phyloP scores from a whole-genome alignment of 2,888 invertebrate genomes.

The Teleiodes luculella region DNA sequence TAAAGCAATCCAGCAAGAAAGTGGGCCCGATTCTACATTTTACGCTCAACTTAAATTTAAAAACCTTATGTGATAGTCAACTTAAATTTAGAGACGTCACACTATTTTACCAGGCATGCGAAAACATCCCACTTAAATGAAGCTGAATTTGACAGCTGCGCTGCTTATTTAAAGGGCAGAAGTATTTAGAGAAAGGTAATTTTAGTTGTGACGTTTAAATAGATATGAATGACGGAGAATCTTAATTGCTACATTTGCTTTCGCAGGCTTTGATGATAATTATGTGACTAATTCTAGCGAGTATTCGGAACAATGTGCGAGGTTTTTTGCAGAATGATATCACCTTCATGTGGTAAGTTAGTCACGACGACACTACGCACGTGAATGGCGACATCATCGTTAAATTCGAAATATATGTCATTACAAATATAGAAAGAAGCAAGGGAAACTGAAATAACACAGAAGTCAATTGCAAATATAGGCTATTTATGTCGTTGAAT shows the following conservation, averaged over 20 bases:
- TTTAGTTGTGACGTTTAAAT: not conserved
- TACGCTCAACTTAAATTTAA: too few relatives aligned
- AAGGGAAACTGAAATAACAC: not conserved
- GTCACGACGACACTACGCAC: conserved; percentile 22
- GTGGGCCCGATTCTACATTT: too few relatives aligned
- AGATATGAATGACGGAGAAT: not conserved
- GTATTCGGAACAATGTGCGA: conserved; percentile 25
- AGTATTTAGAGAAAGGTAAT: conserved; percentile 1
- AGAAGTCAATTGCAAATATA: not conserved
- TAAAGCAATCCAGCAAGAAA: not conserved
- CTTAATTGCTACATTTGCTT: not conserved
- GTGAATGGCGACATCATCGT: conserved; percentile 1
- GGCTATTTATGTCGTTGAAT: not conserved
- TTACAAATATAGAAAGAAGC: not conserved
- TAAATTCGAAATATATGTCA: conserved; percentile 4
- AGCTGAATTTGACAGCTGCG: too few relatives aligned
- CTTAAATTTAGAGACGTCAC: too few relatives aligned
- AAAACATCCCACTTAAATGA: too few relatives aligned
- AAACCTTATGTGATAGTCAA: too few relatives aligned
- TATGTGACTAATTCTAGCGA: conserved; percentile 9
- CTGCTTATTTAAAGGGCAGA: conserved; percentile 2
- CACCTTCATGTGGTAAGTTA: conserved; percentile 43
- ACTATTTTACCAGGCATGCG: too few relatives aligned
- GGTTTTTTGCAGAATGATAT: conserved; percentile 44
- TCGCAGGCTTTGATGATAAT: not conserved